Percentiles rank a stretch among this genome's conserved stretches.
Evolutionary conservation across 2,797 vertebrate genomes (phyloP).

Genomic region (Urosaurus nigricauda): DNA sequence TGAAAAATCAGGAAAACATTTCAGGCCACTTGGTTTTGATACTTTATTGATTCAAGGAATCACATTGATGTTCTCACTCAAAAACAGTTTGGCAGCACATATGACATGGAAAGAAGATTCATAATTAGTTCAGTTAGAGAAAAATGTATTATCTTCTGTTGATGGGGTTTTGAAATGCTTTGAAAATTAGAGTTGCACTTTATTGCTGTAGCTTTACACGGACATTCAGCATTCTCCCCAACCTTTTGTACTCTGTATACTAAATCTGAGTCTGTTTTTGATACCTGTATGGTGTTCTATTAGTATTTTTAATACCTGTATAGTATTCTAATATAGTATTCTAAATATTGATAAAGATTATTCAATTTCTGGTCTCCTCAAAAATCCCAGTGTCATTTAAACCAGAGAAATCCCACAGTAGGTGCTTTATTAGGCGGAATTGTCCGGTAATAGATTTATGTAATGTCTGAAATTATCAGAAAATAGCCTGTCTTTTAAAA

Average conservation of each 20-base stretch:
- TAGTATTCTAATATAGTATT: no score
- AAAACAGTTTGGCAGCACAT: not conserved
- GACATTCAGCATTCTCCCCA: not conserved
- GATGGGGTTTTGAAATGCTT: not conserved
- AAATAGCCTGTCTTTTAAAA: not conserved
- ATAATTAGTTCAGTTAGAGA: not conserved
- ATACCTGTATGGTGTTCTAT: no score
- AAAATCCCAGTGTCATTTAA: not conserved
- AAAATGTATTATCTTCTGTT: not conserved
- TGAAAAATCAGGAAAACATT: not conserved
- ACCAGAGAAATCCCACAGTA: not conserved
- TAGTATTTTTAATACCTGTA: no score
- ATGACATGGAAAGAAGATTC: not conserved
- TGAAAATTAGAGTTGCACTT: not conserved
- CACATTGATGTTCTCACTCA: not conserved
- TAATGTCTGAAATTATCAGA: not conserved
- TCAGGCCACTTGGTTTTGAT: not conserved
- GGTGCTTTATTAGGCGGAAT: not conserved
- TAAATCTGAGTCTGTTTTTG: not conserved
- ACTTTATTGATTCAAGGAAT: not conserved
- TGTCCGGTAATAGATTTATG: not conserved
- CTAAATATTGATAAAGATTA: no score
- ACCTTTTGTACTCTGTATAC: not conserved
- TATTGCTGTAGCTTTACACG: not conserved
- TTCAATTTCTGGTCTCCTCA: not conserved